Conservation (phyloP, 2,113 vertebrate species). For the Spea multiplicata region DNA sequence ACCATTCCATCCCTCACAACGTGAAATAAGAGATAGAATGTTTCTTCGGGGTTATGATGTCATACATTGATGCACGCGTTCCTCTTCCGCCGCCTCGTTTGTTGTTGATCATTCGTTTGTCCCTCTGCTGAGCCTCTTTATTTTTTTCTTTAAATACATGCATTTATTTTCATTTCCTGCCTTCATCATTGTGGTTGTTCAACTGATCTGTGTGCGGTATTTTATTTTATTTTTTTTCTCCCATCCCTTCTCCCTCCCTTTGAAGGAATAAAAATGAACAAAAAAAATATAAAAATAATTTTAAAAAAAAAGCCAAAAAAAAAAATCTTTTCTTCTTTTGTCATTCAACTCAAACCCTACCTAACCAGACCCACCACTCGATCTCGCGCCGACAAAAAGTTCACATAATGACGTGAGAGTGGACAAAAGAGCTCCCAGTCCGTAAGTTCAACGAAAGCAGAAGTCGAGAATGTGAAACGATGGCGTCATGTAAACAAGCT, state of each 20-base stretch:
- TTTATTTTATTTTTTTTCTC: conserved; percentile 51
- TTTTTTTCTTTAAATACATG: conserved; percentile 47
- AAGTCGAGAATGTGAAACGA: conserved; percentile 84
- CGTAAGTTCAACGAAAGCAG: conserved; percentile 80
- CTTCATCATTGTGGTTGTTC: conserved; percentile 64
- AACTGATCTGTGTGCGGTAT: conserved; percentile 71
- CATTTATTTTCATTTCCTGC: conserved; percentile 15
- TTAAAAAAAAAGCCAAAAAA: conserved; percentile 43
- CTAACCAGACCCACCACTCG: conserved; percentile 81
- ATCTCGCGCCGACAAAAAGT: conserved; percentile 82
- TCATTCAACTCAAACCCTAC: conserved; percentile 85
- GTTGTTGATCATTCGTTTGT: conserved; percentile 59
- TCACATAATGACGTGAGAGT: conserved; percentile 83
- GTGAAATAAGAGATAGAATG: conserved; percentile 11
- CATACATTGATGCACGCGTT: conserved; percentile 66
- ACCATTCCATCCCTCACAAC: neutral
- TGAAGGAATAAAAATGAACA: conserved; percentile 29
- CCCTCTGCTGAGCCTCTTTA: conserved; percentile 62
- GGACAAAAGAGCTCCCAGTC: conserved; percentile 80
- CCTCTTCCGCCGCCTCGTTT: conserved; percentile 60
- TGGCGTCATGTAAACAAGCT: conserved; percentile 81
- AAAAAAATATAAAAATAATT: conserved; percentile 21
- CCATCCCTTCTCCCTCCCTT: conserved; percentile 53
- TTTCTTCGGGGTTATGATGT: conserved; percentile 50
- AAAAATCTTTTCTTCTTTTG: conserved; percentile 80